Evolutionary conservation across 2,888 invertebrate species (phyloP), one percentile per base, ranked within the genome.

Genomic region (Hydriomena furcata): DNA sequence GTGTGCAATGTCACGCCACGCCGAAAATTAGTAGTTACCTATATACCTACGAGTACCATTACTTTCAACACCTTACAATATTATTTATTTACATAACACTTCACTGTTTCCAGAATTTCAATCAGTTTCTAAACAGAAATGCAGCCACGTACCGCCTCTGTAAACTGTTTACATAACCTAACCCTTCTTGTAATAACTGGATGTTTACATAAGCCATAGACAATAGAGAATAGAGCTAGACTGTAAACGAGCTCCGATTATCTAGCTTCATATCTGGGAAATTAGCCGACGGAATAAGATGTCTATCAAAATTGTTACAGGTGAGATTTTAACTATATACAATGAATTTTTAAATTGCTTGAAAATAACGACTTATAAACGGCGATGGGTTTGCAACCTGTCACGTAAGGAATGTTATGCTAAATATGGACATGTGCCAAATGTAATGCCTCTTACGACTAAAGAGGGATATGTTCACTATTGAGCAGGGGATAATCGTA

Each of bases 121-220:
- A 52, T 48, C 58, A 42, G 64, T 67, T 17, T 41, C 60, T 10
- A 62, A 55, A 38, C 43, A 32, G 1, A 69, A 65, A 57, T 86
- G 86, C 60, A 60, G 40, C 20, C 64, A 76, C 38, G 58, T 85
- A 10, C 82, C 80, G 4, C 71, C 63, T 6, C 46, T 76, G 20
- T 79, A 66, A 62, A 6, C 43, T 60, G 58, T 58, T 58, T 60
- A 51, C 60, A 41, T 31, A 58, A 44, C 40, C 52, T 28, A 46
- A 49, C 46, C 41, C 41, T 45, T 7, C 24, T 25, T 37, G 45
- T 20, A 24, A 34, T 35, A 43, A 56, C 57, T 55, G 62, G 66
- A 72, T 59, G 68, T 67, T 67, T 61, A 53, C 52, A 51, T 46
- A 55, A 38, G 36, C 47, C 36, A 45, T 61, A 55, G 42, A 74